Percentiles rank a stretch among this genome's conserved stretches.
Conservation (phyloP, 2,797 vertebrate species). For the Pseudomugil gertrudae region DNA sequence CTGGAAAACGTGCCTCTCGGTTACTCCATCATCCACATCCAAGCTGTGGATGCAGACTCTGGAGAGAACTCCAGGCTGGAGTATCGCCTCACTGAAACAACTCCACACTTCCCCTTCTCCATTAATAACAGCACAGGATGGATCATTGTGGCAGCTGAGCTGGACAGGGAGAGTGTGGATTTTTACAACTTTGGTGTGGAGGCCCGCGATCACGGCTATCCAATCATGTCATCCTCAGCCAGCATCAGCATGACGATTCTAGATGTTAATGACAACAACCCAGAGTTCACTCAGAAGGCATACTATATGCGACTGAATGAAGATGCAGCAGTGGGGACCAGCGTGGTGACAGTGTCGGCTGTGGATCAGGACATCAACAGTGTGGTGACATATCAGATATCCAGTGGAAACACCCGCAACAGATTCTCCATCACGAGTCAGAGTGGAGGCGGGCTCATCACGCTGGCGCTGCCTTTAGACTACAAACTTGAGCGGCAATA, state of each 20-base stretch:
- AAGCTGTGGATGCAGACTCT: slow-evolving; percentile 93
- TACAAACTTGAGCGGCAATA: slow-evolving; percentile 97
- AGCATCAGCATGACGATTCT: slow-evolving; percentile 92
- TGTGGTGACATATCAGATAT: slow-evolving; percentile 95
- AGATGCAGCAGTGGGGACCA: slow-evolving; percentile 92
- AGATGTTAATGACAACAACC: slow-evolving; percentile 97
- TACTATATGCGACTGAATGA: slow-evolving; percentile 93
- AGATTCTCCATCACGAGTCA: slow-evolving; percentile 97
- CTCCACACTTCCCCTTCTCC: slow-evolving; percentile 86
- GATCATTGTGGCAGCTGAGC: slow-evolving; percentile 89
- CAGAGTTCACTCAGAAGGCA: slow-evolving; percentile 90
- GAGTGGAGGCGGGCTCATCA: slow-evolving; percentile 91
- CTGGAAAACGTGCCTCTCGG: slow-evolving; percentile 93
- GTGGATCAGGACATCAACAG: slow-evolving; percentile 94
- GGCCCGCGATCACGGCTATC: slow-evolving; percentile 89
- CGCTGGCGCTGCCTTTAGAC: slow-evolving; percentile 91
- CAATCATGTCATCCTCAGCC: slow-evolving; percentile 89
- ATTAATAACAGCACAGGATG: slow-evolving; percentile 96
- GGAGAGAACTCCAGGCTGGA: slow-evolving; percentile 91
- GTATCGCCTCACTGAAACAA: slow-evolving; percentile 87
- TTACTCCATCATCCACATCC: slow-evolving; percentile 93
- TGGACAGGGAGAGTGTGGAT: slow-evolving; percentile 92
- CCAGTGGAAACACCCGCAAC: slow-evolving; percentile 94
- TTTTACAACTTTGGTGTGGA: slow-evolving; percentile 94
- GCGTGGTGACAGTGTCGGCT: slow-evolving; percentile 92